Evolutionary conservation across 2,797 vertebrate genomes (phyloP).

Genomic region (Pseudochirops corinnae): DNA sequence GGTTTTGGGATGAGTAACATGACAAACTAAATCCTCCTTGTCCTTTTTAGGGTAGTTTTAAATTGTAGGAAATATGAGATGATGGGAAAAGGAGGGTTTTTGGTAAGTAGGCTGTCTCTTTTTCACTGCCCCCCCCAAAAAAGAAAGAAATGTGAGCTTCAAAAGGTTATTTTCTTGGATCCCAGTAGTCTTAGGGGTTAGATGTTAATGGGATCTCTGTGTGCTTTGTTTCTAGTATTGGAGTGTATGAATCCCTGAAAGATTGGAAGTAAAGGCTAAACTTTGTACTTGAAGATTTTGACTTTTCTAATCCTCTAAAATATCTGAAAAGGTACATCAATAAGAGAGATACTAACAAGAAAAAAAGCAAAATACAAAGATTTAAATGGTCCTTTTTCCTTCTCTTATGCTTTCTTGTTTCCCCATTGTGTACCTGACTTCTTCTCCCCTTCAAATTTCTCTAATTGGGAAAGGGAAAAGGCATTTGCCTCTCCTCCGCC

Average conservation of each 20-base stretch:
- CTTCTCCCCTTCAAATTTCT: conserved; percentile 12
- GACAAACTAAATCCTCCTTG: background rate
- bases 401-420: conserved; percentile 16
- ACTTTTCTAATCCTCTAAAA: background rate
- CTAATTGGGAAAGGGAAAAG: conserved; percentile 51
- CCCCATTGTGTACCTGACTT: conserved; percentile 29
- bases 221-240: background rate
- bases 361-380: background rate
- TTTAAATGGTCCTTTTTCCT: conserved; percentile 36
- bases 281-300: background rate
- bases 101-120: background rate
- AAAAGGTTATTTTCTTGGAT: conserved; percentile 24
- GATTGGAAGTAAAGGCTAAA: background rate
- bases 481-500: conserved; percentile 55
- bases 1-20: background rate
- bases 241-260: background rate
- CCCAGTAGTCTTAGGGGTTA: conserved; percentile 23
- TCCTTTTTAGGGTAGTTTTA: background rate
- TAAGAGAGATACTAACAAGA: background rate
- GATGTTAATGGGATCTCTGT: background rate
- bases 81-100: background rate
- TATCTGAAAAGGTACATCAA: background rate
- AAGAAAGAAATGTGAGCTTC: conserved; percentile 37
- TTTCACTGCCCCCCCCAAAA: background rate
- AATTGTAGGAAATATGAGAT: background rate